A percentile compares a stretch with the other conserved stretches of the same genome.
Evolutionary conservation across 2,113 vertebrate species (phyloP).

Genomic region (Pampusana beccarii): DNA sequence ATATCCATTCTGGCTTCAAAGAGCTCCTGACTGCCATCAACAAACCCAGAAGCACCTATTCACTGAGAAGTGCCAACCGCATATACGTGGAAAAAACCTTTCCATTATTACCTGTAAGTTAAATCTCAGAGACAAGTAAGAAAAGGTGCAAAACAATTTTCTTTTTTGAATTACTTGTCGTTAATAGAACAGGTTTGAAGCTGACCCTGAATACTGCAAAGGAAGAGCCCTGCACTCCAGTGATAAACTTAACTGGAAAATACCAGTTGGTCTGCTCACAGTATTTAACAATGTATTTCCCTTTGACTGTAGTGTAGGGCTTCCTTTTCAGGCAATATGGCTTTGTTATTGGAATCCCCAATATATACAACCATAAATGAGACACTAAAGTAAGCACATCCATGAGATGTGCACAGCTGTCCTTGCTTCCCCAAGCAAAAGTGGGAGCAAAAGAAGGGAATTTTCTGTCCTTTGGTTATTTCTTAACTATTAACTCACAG

Average conservation of each 20-base stretch:
- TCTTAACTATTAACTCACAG: neutral
- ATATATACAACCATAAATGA: neutral
- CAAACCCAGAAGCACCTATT: conserved; percentile 51
- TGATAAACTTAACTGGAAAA: neutral
- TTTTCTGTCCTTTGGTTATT: neutral
- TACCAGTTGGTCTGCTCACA: neutral
- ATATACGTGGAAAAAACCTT: conserved; percentile 64
- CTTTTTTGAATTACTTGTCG: neutral
- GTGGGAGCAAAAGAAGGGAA: neutral
- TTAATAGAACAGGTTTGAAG: neutral
- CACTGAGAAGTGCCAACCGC: conserved; percentile 65
- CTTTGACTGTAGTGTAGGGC: neutral
- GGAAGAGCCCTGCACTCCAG: neutral
- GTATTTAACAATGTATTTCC: neutral
- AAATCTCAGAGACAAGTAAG: neutral
- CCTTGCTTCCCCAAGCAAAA: neutral
- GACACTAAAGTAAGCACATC: neutral
- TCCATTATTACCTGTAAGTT: conserved; percentile 60
- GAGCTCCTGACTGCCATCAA: conserved; percentile 46
- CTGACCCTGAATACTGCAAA: neutral
- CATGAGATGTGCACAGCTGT: neutral
- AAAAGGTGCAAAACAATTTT: neutral
- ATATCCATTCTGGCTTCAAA: conserved; percentile 56
- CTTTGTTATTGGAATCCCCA: neutral
- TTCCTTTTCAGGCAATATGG: neutral